Evolutionary conservation across 2,113 vertebrate species (phyloP).

Genomic region (Orcinus orca): DNA sequence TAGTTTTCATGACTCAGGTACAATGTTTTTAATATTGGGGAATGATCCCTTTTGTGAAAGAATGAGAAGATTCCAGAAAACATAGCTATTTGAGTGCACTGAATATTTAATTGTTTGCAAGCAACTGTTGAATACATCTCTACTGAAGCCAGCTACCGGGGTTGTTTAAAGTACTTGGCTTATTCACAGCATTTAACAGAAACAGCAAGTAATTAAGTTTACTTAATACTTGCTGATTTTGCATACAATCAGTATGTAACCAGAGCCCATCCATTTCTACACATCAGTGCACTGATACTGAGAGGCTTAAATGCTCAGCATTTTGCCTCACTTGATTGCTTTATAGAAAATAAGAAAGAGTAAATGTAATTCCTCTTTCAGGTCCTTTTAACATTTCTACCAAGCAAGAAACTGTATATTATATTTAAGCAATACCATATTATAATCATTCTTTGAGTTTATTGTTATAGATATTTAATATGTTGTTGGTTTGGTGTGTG

Average conservation of each 20-base stretch:
- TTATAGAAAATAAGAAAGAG: slow-evolving; percentile 20
- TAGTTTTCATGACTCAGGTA: background rate
- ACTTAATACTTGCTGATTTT: slow-evolving; percentile 53
- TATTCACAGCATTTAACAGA: slow-evolving; percentile 55
- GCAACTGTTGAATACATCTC: slow-evolving; percentile 29
- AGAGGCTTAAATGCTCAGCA: background rate
- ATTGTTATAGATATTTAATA: slow-evolving; percentile 50
- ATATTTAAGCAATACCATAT: slow-evolving; percentile 47
- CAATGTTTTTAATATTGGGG: background rate
- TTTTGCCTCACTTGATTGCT: slow-evolving; percentile 39
- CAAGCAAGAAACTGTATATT: background rate
- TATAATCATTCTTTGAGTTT: slow-evolving; percentile 7
- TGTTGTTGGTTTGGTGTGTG: background rate
- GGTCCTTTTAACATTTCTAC: slow-evolving; percentile 37
- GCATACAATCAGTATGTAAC: background rate
- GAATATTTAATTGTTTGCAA: slow-evolving; percentile 45
- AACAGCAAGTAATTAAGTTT: slow-evolving; percentile 53
- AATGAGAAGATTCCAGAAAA: background rate
- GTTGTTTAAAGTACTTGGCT: slow-evolving; percentile 43
- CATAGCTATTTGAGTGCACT: background rate
- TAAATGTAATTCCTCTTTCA: slow-evolving; percentile 50
- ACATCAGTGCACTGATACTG: background rate
- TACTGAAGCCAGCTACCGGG: background rate
- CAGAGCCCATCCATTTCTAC: slow-evolving; percentile 44
- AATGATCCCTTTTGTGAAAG: slow-evolving; percentile 38